Base-by-base conservation (phyloP, 2,888 invertebrate species). In the Aphrophora alni region DNA sequence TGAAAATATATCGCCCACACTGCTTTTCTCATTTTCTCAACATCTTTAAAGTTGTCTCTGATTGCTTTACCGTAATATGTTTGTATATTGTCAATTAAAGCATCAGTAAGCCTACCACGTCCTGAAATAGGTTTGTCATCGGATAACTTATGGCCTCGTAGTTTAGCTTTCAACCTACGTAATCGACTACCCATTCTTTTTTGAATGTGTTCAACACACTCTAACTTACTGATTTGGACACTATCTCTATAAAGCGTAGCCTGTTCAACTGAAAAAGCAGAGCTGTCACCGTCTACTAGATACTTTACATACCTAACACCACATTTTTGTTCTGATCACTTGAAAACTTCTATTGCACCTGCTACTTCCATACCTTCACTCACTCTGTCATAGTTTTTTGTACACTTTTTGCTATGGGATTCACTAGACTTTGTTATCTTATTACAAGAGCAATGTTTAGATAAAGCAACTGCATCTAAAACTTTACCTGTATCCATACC, bases 371-470 rank as follows among this genome's bases (percentile, higher is more conserved):
- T 70, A 12, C 21, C 24, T 26, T n/a, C 70, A 21, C 70, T 70
- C 17, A 2, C 8, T 21, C 27, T 8, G 12, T 70, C 70, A 70
- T 70, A 70, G 70, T 70, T 70, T 8, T 70, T 70, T 26, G 5
- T 21, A n/a, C 70, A 8, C 25, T 72, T 72, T 72, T 72, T 33
- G 17, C 17, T 14, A 27, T 4, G 72, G 72, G 72, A 21, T 12
- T 25, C 28, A 28, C 21, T 27, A 17, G 12, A 73, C 59, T 80
- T 83, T 82, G 51, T 78, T 80, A 44, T 44, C 44, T 44, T 44
- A 44, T 44, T 44, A 44, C 44, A 44, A 44, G 44, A 44, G 1
- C 44, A 74, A 38, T 74, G 27, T 38, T 74, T 38, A 38, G 38
- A 74, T 25, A 74, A 74, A 12, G 44, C 38, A 12, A 38, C 38